Base-by-base conservation (phyloP, 2,797 vertebrate genomes). In the Acipenser oxyrinchus region DNA sequence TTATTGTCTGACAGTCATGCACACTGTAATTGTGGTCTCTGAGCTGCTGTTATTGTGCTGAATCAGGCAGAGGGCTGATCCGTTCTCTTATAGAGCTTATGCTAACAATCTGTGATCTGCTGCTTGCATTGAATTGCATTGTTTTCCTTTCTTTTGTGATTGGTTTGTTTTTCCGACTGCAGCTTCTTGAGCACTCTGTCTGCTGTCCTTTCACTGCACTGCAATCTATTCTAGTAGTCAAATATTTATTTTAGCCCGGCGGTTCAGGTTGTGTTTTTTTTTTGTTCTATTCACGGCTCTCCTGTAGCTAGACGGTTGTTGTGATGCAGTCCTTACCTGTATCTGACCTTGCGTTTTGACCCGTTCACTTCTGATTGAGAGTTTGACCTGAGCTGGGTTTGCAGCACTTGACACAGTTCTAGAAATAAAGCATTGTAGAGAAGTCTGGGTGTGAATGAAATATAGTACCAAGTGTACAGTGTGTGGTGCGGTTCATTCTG, bases 361-460 rank as follows among this genome's bases (percentile, higher is more conserved):
- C 83, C 81, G 81, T 86, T 90, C 85, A 87, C 87, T 89, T 87
- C 87, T 89, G 85, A 87, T 86, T 87, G 23, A 75, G 82, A 84
- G 79, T 77, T 83, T 83, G 83, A 86, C 85, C 85, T 87, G 84
- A 88, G 88, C 84, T 85, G 85, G 23, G 81, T 87, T 84, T 74
- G 55, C 75, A 65, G 65, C 76, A 37, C 70, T 65, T 61, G 78
- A 79, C 23, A 37, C 23, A 37, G 72, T 82, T 10, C 49, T 8
- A 71, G 73, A 73, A 57, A 70, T 63, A 8, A 18, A 67, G 79
- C 12, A 50, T 61, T 71, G 79, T 72, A 62, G 76, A 79, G 76
- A 73, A 68, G 23, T 37, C 23, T 66, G 78, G 77, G 75, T 71
- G 72, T 81, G 73, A 65, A 68, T 62, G 50, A 5, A 66, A 67